Evolutionary conservation across 2,113 vertebrate genomes (phyloP), one percentile per base, ranked within the genome.

Genomic region (Myiozetetes cayanensis): DNA sequence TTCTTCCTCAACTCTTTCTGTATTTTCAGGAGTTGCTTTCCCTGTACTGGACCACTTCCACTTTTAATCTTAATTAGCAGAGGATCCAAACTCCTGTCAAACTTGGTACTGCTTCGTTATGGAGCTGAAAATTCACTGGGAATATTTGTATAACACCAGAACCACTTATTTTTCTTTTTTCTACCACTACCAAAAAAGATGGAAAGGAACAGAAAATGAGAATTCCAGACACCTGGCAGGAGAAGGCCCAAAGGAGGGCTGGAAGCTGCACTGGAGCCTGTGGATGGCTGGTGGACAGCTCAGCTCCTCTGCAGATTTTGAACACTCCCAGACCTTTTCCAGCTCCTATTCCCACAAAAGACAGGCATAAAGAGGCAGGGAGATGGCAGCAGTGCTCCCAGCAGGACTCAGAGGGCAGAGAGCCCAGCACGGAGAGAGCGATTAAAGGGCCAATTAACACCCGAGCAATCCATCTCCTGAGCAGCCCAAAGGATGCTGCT

Each of bases 21-120:
- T 14, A 46, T 72, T 76, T 79, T 74, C 73, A 49, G 12, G n/a
- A 83, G 27, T 3, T 78, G 31, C 81, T 68, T 67, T 47, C 52
- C 28, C 47, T 9, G 28, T 39, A 44, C 76, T 20, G n/a, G 49
- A 19, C 28, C 14, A 30, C 33, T 76, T 92, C 71, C 53, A 49
- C 68, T 93, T 82, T 91, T 47, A 78, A 72, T 72, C 76, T 85
- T 46, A 87, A 94, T 95, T 94, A 95, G 89, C 80, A 92, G 73
- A 72, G 49, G 74, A 39, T 25, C 52, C 72, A 28, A 52, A 47
- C 46, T 52, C 39, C 71, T 83, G 67, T 47, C 80, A 85, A 73
- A 58, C 71, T 62, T 25, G 22, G 27, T 59, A 39, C 75, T 75
- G 68, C 71, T 91, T 77, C 76, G 28, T 46, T 73, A 23, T n/a